Evolutionary conservation across 2,113 vertebrate species (phyloP).

Genomic region (Saimiri boliviensis): DNA sequence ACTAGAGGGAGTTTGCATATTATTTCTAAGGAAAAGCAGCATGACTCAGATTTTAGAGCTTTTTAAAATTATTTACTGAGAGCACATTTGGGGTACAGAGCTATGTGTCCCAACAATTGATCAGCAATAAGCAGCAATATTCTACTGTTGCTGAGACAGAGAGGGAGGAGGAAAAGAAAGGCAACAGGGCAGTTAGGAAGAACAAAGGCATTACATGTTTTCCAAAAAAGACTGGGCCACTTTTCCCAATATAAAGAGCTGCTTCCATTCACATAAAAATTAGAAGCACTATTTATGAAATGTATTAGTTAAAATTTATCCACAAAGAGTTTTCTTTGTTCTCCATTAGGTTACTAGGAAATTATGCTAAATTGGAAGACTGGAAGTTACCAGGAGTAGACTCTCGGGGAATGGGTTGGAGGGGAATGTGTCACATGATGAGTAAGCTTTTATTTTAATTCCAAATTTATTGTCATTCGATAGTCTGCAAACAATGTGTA

Average conservation of each 20-base stretch:
- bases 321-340: neutral
- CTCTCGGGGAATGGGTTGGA: neutral
- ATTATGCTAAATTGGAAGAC: neutral
- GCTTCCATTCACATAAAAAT: neutral
- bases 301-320: neutral
- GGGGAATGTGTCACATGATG: neutral
- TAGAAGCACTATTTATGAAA: neutral
- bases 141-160: neutral
- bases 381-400: neutral
- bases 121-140: neutral
- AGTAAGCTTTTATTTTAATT: slow-evolving; percentile 22
- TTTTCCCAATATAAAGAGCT: neutral
- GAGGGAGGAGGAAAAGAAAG: neutral
- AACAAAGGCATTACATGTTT: neutral
- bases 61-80: slow-evolving; percentile 8
- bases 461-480: neutral
- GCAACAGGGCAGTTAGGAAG: neutral
- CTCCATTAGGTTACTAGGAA: neutral
- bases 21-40: slow-evolving; percentile 6
- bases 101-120: neutral
- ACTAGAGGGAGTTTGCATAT: neutral
- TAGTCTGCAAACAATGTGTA: neutral
- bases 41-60: slow-evolving; percentile 18
- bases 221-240: neutral
- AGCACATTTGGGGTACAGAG: neutral